phyloP scores from a whole-genome alignment of 1,140 invertebrate genomes.

The Rhyzopertha dominica region DNA sequence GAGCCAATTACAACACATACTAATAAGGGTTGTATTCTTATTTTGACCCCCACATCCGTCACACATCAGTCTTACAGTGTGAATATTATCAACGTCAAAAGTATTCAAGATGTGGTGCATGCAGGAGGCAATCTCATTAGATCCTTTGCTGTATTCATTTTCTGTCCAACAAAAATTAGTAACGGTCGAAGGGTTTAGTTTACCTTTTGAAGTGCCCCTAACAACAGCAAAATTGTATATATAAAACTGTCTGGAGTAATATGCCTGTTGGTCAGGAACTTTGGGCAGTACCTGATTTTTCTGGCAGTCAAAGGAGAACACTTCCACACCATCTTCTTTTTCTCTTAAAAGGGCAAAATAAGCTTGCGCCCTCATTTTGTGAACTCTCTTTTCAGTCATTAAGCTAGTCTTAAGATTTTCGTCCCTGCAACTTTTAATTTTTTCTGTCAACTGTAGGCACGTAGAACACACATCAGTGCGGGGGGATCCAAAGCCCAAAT shows the following conservation, averaged over 20 bases:
- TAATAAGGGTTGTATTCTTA: constrained; percentile 26
- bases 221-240: constrained; percentile 40
- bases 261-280: constrained; percentile 37
- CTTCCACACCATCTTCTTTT: constrained; percentile 14
- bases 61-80: constrained; percentile 17
- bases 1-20: constrained; percentile 20
- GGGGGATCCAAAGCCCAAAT: constrained; percentile 26
- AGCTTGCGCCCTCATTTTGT: constrained; percentile 26
- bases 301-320: constrained; percentile 35
- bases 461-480: constrained; percentile 29
- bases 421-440: constrained; percentile 18
- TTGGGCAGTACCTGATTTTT: constrained; percentile 38
- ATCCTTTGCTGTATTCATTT: constrained; percentile 28
- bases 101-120: constrained; percentile 21
- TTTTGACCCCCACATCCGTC: constrained; percentile 33
- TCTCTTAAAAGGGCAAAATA: constrained; percentile 26
- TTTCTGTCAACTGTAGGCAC: constrained; percentile 20
- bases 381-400: constrained; percentile 20
- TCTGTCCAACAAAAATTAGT: constrained; percentile 39
- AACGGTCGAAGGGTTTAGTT: constrained; percentile 20
- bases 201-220: constrained; percentile 21
- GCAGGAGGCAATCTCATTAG: constrained; percentile 34
- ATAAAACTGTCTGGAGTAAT: constrained; percentile 39
- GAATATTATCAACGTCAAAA: constrained; percentile 10
- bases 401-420: constrained; percentile 20